phyloP scores from a whole-genome alignment of 2,113 vertebrate species.

The Cebus imitator region DNA sequence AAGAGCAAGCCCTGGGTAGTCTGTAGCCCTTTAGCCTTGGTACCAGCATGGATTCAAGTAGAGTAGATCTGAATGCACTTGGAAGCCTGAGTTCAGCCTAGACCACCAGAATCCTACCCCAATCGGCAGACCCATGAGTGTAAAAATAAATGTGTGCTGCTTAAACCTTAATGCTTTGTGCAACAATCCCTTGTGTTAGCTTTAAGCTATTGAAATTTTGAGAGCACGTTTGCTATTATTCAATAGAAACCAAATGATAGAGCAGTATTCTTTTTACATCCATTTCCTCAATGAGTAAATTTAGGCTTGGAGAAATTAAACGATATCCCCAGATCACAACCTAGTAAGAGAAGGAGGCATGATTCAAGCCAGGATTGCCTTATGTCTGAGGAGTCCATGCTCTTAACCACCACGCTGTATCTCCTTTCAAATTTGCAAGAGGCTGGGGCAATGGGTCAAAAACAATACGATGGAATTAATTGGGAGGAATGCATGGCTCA shows the following conservation, averaged over 20 bases:
- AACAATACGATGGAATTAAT: not conserved
- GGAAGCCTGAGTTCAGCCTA: not conserved
- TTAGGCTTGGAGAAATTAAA: not conserved
- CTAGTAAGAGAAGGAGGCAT: not conserved
- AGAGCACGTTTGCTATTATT: not conserved
- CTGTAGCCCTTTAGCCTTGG: not conserved
- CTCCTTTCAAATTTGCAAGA: not conserved
- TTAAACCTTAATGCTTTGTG: not conserved
- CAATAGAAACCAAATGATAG: not conserved
- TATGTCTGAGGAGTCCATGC: not conserved
- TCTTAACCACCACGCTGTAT: not conserved
- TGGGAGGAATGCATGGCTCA: not conserved
- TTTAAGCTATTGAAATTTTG: not conserved
- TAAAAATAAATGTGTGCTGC: not conserved
- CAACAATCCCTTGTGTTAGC: no score
- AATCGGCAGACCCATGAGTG: not conserved
- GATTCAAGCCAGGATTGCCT: not conserved
- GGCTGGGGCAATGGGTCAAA: not conserved
- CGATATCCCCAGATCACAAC: not conserved
- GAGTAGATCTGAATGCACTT: not conserved
- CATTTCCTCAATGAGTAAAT: not conserved
- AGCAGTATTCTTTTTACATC: not conserved
- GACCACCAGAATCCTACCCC: not conserved
- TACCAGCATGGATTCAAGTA: not conserved
- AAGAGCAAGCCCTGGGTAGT: not conserved